Evolutionary conservation across 2,797 vertebrate genomes (phyloP).

Genomic region (Crax fasciolata): DNA sequence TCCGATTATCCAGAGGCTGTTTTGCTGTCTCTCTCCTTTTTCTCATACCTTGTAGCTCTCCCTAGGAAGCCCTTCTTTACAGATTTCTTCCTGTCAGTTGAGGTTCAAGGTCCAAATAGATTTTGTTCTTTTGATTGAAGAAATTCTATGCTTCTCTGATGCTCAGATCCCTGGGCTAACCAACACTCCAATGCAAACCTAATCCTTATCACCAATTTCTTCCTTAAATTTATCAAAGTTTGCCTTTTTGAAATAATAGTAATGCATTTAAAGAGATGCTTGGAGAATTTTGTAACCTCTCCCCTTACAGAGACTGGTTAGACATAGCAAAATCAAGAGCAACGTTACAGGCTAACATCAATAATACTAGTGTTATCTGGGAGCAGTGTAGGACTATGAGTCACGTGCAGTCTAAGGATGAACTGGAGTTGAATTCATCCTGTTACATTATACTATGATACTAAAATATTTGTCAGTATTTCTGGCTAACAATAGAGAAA

Average conservation of each 20-base stretch:
- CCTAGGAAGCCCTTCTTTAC: background rate
- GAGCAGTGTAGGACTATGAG: background rate
- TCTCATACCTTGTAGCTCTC: background rate
- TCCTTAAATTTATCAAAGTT: constrained; percentile 28
- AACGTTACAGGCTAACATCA: constrained; percentile 7
- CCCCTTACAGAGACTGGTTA: constrained; percentile 10
- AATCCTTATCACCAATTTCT: constrained; percentile 20
- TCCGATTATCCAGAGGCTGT: background rate
- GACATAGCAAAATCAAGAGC: background rate
- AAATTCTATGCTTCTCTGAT: constrained; percentile 2
- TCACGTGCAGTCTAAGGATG: background rate
- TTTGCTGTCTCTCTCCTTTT: background rate
- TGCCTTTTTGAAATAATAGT: constrained; percentile 21
- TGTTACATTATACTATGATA: background rate
- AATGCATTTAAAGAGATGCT: constrained; percentile 14
- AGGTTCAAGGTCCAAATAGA: background rate
- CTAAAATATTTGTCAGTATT: background rate
- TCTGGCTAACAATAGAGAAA: background rate
- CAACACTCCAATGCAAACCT: background rate
- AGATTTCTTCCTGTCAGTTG: background rate
- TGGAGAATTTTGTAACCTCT: background rate
- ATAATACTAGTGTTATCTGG: background rate
- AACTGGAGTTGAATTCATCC: background rate
- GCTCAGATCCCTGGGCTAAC: background rate
- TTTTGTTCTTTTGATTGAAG: background rate